Conservation (phyloP, 2,797 vertebrate genomes). For the Sebastes dallii region DNA sequence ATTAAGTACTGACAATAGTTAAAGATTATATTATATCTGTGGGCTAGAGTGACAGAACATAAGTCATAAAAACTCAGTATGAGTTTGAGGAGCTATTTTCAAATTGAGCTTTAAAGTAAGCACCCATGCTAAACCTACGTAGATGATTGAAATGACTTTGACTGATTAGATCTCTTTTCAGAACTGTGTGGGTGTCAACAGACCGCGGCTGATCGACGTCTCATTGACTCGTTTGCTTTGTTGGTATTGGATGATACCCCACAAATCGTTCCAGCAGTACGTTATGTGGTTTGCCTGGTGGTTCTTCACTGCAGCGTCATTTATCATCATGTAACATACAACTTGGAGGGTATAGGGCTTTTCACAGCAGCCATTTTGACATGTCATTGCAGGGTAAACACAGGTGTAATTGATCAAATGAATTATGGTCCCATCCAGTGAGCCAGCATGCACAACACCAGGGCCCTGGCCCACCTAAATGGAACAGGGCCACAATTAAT, state of each 20-base stretch:
- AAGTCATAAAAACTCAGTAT: not conserved
- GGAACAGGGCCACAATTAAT: no score
- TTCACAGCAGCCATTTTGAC: no score
- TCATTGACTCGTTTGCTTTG: not conserved
- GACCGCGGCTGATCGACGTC: not conserved
- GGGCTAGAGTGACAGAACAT: not conserved
- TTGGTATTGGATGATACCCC: not conserved
- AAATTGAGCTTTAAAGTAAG: not conserved
- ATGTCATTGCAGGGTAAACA: no score
- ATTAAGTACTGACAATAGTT: not conserved
- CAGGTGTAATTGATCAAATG: no score
- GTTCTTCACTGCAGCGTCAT: not conserved
- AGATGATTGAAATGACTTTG: not conserved
- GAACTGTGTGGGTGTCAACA: not conserved
- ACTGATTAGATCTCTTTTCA: not conserved
- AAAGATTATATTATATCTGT: not conserved
- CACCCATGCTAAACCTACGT: not conserved
- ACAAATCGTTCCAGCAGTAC: rapidly evolving
- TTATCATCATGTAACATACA: not conserved
- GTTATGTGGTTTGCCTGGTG: not conserved
- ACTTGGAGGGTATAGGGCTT: not conserved
- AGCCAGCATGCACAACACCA: no score
- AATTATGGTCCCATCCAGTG: no score
- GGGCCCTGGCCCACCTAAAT: no score
- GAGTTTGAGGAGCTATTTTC: not conserved